A percentile compares a stretch with the other conserved stretches of the same genome.
Conservation (phyloP, 2,888 invertebrate genomes). For the Cerceris rybyensis region DNA sequence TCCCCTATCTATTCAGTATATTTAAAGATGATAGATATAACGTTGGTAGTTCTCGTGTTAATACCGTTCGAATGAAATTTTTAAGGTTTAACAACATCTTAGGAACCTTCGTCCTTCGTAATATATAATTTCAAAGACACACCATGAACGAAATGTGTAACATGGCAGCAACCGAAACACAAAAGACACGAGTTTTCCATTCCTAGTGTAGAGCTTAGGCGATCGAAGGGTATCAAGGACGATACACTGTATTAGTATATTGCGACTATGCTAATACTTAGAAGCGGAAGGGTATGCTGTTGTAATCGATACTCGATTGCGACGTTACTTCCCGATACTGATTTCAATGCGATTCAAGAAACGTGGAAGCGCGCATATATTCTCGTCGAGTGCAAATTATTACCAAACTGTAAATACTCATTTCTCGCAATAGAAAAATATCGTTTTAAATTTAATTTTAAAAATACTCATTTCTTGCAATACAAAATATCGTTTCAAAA, state of each 20-base stretch:
- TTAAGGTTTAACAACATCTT: no score
- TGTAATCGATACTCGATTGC: constrained; percentile 37
- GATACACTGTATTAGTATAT: constrained; percentile 43
- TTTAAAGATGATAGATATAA: no score
- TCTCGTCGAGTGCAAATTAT: background rate
- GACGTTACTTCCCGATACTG: constrained; percentile 4
- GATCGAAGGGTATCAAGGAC: constrained; percentile 42
- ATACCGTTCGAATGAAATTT: no score
- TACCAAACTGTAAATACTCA: background rate
- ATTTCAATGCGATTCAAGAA: constrained; percentile 14
- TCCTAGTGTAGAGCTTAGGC: constrained; percentile 35
- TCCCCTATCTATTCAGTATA: no score
- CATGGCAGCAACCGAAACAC: background rate
- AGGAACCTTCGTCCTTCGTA: no score
- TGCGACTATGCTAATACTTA: constrained; percentile 44
- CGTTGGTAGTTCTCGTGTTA: no score
- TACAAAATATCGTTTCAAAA: no score
- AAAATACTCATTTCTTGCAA: no score
- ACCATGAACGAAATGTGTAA: background rate
- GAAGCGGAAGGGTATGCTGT: constrained; percentile 15
- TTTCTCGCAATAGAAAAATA: no score
- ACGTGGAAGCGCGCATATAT: background rate
- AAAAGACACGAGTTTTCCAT: background rate
- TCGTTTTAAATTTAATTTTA: no score
- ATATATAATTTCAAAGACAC: no score